A percentile compares a stretch with the other conserved stretches of the same genome.
These are phyloP conservation scores for Leptopilina clavipes DNA, from an alignment of 1,140 invertebrate species.

Conservation along the genomic window DNA sequence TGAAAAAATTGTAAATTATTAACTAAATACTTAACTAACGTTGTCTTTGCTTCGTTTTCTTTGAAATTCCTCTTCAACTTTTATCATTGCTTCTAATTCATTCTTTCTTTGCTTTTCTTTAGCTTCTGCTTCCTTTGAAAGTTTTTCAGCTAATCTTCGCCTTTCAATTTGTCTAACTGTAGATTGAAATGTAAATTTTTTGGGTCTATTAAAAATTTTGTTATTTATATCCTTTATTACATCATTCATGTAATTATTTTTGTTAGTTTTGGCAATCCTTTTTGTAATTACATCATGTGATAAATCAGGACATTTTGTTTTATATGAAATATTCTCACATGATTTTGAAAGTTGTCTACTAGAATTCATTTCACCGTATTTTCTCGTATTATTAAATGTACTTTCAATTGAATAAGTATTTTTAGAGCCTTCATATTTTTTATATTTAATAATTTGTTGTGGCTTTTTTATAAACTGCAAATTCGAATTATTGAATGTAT, in stretches of 20 bases:
- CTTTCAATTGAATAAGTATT: neutral
- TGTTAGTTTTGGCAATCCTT: slow-evolving; percentile 55
- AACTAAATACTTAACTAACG: slow-evolving; percentile 72
- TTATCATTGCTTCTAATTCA: slow-evolving; percentile 86
- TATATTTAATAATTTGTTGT: neutral
- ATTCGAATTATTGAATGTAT: slow-evolving; percentile 66
- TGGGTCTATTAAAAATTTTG: slow-evolving; percentile 66
- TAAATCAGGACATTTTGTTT: slow-evolving; percentile 58
- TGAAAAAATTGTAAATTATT: too few relatives aligned
- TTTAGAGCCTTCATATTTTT: neutral
- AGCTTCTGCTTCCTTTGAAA: slow-evolving; percentile 83
- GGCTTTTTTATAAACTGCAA: neutral
- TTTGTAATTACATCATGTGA: slow-evolving; percentile 55
- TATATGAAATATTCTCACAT: slow-evolving; percentile 69
- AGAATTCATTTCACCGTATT: neutral
- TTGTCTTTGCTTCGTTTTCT: slow-evolving; percentile 84
- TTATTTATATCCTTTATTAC: slow-evolving; percentile 50
- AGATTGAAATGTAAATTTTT: slow-evolving; percentile 88
- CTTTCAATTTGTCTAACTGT: slow-evolving; percentile 86
- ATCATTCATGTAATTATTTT: slow-evolving; percentile 28
- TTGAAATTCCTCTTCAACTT: slow-evolving; percentile 85
- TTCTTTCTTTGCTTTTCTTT: slow-evolving; percentile 84
- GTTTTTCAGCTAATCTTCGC: slow-evolving; percentile 82
- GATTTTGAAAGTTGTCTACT: slow-evolving; percentile 65
- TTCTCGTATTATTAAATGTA: neutral